These are phyloP conservation scores for Drosophila arawakana DNA, from an alignment of 1,140 invertebrate genomes.

Conservation along the genomic window DNA sequence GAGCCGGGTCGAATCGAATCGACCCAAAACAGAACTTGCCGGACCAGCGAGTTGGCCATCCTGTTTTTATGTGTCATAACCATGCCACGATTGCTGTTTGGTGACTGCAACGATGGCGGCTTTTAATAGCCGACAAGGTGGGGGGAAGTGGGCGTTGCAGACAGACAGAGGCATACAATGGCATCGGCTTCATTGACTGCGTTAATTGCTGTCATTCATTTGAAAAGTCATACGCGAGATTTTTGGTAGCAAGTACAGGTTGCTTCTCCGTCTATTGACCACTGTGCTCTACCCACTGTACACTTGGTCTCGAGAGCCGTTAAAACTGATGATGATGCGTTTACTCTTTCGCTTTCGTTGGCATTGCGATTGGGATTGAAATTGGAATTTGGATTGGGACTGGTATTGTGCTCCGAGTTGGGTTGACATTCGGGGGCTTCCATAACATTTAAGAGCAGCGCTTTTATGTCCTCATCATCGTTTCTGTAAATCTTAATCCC, in stretches of 20 bases:
- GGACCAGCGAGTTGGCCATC: constrained; percentile 24
- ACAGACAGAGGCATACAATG: constrained; percentile 65
- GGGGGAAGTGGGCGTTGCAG: constrained; percentile 14
- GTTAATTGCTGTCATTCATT: constrained; percentile 83
- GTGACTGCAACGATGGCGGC: constrained; percentile 39
- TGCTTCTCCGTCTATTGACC: not conserved
- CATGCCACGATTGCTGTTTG: constrained; percentile 38
- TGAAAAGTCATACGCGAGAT: constrained; percentile 75
- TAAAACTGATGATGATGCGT: constrained; percentile 79
- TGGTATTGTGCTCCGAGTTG: not conserved
- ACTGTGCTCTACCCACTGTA: not conserved
- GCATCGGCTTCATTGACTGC: constrained; percentile 75
- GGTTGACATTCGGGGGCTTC: not conserved
- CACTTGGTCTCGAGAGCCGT: constrained; percentile 44
- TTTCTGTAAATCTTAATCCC: constrained; percentile 60
- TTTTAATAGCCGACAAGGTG: constrained; percentile 62
- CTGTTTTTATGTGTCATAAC: constrained; percentile 77
- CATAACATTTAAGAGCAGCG: constrained; percentile 57
- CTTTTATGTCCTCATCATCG: constrained; percentile 62
- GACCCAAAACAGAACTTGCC: not conserved
- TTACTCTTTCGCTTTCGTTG: constrained; percentile 67
- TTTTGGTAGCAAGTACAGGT: constrained; percentile 39
- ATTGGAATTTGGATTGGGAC: constrained; percentile 2
- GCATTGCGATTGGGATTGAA: constrained; percentile 19
- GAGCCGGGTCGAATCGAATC: not conserved